phyloP scores from a whole-genome alignment of 1,140 invertebrate genomes.

The Reticulitermes speratus region DNA sequence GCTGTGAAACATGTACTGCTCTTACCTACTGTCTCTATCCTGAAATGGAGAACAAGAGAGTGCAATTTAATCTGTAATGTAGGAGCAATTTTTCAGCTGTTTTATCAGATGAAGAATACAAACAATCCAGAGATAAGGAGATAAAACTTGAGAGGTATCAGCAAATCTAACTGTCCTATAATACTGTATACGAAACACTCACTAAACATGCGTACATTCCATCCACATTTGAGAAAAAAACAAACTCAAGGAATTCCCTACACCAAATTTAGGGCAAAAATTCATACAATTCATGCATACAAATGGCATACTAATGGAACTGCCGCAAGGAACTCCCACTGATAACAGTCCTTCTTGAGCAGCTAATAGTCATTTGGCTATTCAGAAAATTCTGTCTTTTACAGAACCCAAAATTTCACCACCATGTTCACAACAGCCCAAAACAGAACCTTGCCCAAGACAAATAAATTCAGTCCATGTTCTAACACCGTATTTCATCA shows the following conservation, averaged over 20 bases:
- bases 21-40: background rate
- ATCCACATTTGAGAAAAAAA: too few species aligned
- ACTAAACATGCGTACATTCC: too few species aligned
- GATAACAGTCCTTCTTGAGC: too few species aligned
- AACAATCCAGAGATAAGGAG: conserved; percentile 2
- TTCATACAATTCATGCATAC: too few species aligned
- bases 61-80: background rate
- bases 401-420: background rate
- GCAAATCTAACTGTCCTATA: background rate
- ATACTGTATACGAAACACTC: background rate
- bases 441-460: background rate
- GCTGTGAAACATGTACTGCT: conserved; percentile 1
- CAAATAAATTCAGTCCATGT: background rate
- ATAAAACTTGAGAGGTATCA: background rate
- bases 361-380: too few species aligned
- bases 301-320: too few species aligned
- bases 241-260: too few species aligned
- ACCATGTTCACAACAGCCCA: background rate
- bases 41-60: background rate
- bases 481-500: background rate
- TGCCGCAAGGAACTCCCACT: too few species aligned
- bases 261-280: too few species aligned
- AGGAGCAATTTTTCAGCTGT: background rate
- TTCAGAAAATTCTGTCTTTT: background rate
- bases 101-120: conserved; percentile 10